Evolutionary conservation across 2,888 invertebrate genomes (phyloP).

Genomic region (Andrena hattorfiana): DNA sequence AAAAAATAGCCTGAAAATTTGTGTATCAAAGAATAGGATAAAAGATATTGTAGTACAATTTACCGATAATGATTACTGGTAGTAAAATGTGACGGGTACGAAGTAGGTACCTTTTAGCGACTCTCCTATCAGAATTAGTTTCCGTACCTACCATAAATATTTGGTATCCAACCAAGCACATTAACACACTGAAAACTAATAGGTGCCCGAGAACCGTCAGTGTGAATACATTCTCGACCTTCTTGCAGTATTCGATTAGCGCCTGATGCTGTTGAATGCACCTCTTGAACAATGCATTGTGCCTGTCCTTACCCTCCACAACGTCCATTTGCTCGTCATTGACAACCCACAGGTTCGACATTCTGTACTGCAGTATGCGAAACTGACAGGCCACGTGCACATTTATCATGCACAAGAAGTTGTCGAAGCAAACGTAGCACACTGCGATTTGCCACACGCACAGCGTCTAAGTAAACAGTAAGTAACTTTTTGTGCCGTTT

Average conservation of each 20-base stretch:
- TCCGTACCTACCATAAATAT: conserved; percentile 51
- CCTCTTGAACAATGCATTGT: conserved; percentile 38
- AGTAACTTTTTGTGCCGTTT: too few relatives aligned
- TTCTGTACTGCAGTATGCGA: conserved; percentile 67
- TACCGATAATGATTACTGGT: too few relatives aligned
- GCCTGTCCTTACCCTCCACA: background rate
- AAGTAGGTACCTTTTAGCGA: too few relatives aligned
- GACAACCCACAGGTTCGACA: conserved; percentile 40
- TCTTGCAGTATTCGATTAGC: conserved; percentile 57
- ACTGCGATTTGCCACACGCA: conserved; percentile 55
- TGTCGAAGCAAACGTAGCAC: conserved; percentile 73
- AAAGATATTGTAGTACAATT: too few relatives aligned
- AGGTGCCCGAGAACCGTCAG: conserved; percentile 60
- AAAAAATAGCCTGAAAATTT: too few relatives aligned
- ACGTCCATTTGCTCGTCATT: background rate
- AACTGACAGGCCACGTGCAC: conserved; percentile 69
- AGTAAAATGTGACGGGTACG: too few relatives aligned
- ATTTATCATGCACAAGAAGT: conserved; percentile 65
- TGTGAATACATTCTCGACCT: conserved; percentile 62
- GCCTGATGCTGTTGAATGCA: conserved; percentile 61
- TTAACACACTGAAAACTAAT: conserved; percentile 53
- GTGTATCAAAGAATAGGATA: too few relatives aligned
- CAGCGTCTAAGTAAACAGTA: conserved; percentile 45
- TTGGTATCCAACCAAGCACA: conserved; percentile 52
- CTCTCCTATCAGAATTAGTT: too few relatives aligned